These are phyloP conservation scores for Cyclophora albipunctata DNA, from an alignment of 2,888 invertebrate species.

Conservation along the genomic window DNA sequence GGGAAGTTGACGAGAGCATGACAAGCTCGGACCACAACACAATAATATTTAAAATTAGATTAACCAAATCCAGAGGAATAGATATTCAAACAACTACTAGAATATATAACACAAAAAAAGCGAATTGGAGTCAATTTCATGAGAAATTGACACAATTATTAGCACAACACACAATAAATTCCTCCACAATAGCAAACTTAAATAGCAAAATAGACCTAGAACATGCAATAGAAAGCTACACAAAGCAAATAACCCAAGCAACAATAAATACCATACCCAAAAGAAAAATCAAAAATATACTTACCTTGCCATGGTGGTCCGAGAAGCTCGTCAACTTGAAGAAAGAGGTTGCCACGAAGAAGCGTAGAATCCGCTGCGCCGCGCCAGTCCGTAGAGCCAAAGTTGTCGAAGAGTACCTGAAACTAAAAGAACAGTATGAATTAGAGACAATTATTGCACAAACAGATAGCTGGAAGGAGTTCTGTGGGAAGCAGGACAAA, in stretches of 20 bases:
- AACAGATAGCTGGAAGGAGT: slow-evolving; percentile 12
- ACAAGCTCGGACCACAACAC: slow-evolving; percentile 19
- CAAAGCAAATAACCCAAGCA: slow-evolving; percentile 2
- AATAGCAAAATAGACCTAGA: no score
- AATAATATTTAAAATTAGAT: slow-evolving; percentile 8
- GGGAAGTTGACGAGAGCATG: slow-evolving; percentile 10
- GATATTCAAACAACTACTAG: slow-evolving; percentile 7
- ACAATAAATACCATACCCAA: slow-evolving; percentile 8
- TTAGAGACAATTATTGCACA: slow-evolving; percentile 1
- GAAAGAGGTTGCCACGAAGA: slow-evolving; percentile 7
- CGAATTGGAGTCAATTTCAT: slow-evolving; percentile 16
- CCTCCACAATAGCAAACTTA: no score
- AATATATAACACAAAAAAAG: slow-evolving; percentile 16
- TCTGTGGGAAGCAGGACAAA: slow-evolving; percentile 14
- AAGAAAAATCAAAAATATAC: background rate
- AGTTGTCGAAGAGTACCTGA: slow-evolving; percentile 9
- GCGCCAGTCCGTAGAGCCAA: slow-evolving; percentile 6
- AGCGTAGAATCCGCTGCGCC: slow-evolving; percentile 10
- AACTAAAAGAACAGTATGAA: slow-evolving; percentile 10
- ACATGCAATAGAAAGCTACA: background rate
- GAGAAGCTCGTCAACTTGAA: slow-evolving; percentile 1
- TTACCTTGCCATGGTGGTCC: slow-evolving; percentile 18
- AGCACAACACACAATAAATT: background rate
- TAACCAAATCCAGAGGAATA: slow-evolving; percentile 2
- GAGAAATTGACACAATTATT: slow-evolving; percentile 7